Conservation (phyloP, 1,140 invertebrate species). For the Zelostemma sp. region DNA sequence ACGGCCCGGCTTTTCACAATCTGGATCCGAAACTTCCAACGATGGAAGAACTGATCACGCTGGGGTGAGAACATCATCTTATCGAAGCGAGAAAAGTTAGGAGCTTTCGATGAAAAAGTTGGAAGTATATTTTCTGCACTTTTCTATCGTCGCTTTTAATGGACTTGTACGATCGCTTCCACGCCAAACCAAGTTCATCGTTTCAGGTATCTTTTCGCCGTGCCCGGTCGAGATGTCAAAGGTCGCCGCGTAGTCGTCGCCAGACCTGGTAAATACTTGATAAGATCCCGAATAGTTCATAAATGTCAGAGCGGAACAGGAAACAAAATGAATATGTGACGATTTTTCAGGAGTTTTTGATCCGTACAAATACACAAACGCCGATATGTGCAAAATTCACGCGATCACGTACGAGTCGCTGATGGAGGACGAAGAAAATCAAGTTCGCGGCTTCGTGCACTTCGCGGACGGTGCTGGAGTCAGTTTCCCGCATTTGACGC, state of each 20-base stretch:
- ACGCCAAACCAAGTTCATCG: slow-evolving; percentile 5
- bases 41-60: slow-evolving; percentile 78
- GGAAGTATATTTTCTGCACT: neutral
- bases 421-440: slow-evolving; percentile 86
- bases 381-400: slow-evolving; percentile 84
- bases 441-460: slow-evolving; percentile 80
- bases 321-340: neutral
- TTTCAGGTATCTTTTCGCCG: slow-evolving; percentile 80
- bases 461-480: slow-evolving; percentile 81
- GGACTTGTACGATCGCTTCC: too few species aligned
- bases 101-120: neutral
- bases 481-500: slow-evolving; percentile 79
- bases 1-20: slow-evolving; percentile 77
- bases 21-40: slow-evolving; percentile 79
- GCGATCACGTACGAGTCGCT: slow-evolving; percentile 83
- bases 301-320: too few species aligned
- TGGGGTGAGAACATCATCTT: slow-evolving; percentile 72
- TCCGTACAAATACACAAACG: slow-evolving; percentile 81
- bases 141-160: too few species aligned
- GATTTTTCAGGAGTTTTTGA: slow-evolving; percentile 79
- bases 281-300: too few species aligned
- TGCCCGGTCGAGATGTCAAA: slow-evolving; percentile 80
- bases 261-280: slow-evolving; percentile 76
- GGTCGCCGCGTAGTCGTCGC: slow-evolving; percentile 84
- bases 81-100: neutral